These are phyloP conservation scores for Hypselothyrea guttata DNA, from an alignment of 2,888 invertebrate species.

Conservation along the genomic window DNA sequence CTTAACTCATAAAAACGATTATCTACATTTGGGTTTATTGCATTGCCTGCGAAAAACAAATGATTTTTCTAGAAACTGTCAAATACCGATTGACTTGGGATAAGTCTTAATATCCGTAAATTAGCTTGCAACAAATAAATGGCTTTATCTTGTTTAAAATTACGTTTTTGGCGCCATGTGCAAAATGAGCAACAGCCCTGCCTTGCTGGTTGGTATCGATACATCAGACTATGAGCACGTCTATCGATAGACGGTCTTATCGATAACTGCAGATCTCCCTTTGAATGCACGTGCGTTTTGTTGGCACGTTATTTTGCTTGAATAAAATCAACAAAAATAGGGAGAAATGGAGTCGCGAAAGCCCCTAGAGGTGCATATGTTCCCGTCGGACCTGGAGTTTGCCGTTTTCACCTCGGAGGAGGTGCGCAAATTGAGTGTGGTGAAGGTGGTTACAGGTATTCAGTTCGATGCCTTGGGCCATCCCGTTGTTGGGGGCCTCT, in stretches of 20 bases:
- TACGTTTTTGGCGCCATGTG: not conserved
- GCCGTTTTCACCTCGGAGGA: constrained; percentile 90
- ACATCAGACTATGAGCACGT: not conserved
- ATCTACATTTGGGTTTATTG: no score
- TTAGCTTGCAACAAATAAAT: no score
- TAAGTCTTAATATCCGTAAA: no score
- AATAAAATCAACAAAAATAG: constrained; percentile 5
- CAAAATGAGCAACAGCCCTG: no score
- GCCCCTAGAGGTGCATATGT: constrained; percentile 72
- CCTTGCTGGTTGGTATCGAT: constrained; percentile 16
- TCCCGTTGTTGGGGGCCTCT: constrained; percentile 92
- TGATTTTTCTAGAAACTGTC: no score
- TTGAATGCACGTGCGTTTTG: constrained; percentile 40
- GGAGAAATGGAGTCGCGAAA: constrained; percentile 58
- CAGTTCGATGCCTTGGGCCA: constrained; percentile 93
- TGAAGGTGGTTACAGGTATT: constrained; percentile 89
- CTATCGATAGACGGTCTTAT: constrained; percentile 2
- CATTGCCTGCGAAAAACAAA: no score
- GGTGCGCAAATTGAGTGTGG: constrained; percentile 90
- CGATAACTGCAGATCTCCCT: constrained; percentile 14
- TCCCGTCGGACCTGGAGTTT: constrained; percentile 84
- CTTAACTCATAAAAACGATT: no score
- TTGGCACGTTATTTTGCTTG: constrained; percentile 2
- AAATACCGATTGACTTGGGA: no score
- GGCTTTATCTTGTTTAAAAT: no score